Evolutionary conservation across 1,140 invertebrate species (phyloP), one percentile per base, ranked within the genome.

Genomic region (Drosophila aff.): DNA sequence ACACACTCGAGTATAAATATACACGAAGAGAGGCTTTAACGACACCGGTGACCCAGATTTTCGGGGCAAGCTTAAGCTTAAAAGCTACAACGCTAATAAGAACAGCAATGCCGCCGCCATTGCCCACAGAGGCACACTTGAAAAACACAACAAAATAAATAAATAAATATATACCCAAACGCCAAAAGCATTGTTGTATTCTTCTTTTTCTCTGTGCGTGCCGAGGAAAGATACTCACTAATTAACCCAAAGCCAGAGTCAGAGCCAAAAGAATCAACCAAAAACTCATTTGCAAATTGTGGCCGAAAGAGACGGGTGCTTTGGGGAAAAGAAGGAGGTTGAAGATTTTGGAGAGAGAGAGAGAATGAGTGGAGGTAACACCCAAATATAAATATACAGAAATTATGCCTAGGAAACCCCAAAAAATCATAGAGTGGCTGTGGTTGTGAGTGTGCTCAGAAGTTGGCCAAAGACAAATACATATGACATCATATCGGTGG

Each of bases 21-120:
- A 61, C 9, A 65, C 59, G 67, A 49, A 66, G 33, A 38, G 46
- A 47, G 66, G 69, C 64, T 79, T 89, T 89, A 90, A 90, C 85
- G 85, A 85, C 85, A 61, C 75, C 67, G 82, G 53, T 90, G 85
- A 90, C 85, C 85, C 81, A 90, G 75, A 82, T 90, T 89, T 90
- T 74, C 38, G 76, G 75, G 71, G 18, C 79, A 86, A 74, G 73
- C 75, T 77, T 73, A 61, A 74, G 82, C 82, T 87, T 87, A 67
- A 73, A 89, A 81, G 81, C 81, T 89, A 72, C 80, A 75, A 65
- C 59, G 85, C 84, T 87, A 87, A 90, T 87, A 87, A 84, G 84
- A 87, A 87, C 85, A 83, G 67, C 67, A 79, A 72, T 79, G 67
- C 60, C 78, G 72, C 72, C 77, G 85, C 73, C 81, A 87, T 89